phyloP scores from a whole-genome alignment of 1,140 invertebrate genomes.

The Listronotus bonariensis region DNA sequence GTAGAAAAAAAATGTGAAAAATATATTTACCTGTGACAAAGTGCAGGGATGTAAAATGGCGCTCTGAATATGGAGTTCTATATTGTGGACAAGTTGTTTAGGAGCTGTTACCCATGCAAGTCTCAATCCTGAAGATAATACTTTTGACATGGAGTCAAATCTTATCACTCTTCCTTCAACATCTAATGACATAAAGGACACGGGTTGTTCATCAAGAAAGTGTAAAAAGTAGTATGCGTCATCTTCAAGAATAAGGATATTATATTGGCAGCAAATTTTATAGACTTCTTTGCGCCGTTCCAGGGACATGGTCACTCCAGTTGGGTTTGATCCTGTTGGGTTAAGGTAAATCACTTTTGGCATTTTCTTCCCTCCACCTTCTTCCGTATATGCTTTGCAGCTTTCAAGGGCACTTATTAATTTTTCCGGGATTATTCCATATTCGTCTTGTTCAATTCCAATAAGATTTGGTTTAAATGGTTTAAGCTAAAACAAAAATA shows the following conservation, averaged over 20 bases:
- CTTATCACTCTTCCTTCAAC: constrained; percentile 75
- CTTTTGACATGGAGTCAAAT: constrained; percentile 82
- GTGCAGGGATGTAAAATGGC: constrained; percentile 74
- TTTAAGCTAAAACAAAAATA: constrained; percentile 55
- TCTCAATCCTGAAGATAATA: constrained; percentile 72
- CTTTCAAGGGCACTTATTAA: constrained; percentile 57
- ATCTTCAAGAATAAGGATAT: constrained; percentile 80
- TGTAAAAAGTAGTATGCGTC: constrained; percentile 82
- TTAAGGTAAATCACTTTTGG: constrained; percentile 67
- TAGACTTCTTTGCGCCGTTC: constrained; percentile 74
- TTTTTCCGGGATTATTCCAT: constrained; percentile 59
- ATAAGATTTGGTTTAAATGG: constrained; percentile 60
- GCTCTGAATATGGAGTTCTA: constrained; percentile 74
- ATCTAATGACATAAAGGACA: constrained; percentile 76
- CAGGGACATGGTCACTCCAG: constrained; percentile 67
- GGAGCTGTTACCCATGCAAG: constrained; percentile 75
- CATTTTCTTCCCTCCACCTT: constrained; percentile 57
- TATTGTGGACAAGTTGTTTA: constrained; percentile 61
- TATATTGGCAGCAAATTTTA: constrained; percentile 72
- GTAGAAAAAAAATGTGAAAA: too few relatives aligned
- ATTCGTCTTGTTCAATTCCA: constrained; percentile 60
- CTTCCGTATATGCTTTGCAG: constrained; percentile 55
- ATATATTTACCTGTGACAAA: constrained; percentile 65
- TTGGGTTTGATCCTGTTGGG: constrained; percentile 70
- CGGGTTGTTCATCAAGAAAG: constrained; percentile 65